Evolutionary conservation across 2,888 invertebrate species (phyloP).

Genomic region (Drosophila macrospina): DNA sequence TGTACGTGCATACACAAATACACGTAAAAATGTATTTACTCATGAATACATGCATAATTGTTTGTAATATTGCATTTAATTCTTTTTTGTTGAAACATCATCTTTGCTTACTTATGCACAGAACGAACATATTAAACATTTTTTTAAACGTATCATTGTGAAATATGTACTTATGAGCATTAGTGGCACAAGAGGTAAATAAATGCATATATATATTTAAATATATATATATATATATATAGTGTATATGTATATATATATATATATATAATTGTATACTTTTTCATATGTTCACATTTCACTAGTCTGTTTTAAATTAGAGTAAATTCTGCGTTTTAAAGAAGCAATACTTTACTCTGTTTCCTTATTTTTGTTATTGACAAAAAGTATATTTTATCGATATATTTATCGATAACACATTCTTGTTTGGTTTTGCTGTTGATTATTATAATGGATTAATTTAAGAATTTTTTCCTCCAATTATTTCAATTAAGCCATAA

Average conservation of each 20-base stretch:
- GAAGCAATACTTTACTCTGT: conserved; percentile 1
- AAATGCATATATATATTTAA: neutral
- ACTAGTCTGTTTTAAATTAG: neutral
- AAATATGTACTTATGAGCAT: neutral
- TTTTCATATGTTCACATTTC: neutral
- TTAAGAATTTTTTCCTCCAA: no score
- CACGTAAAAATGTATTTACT: neutral
- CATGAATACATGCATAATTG: neutral
- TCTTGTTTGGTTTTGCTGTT: neutral
- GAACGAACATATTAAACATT: neutral
- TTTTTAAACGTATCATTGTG: neutral
- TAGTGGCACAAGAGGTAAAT: neutral
- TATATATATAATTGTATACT: no score
- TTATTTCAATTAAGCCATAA: no score
- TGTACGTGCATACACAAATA: neutral
- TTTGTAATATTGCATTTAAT: neutral
- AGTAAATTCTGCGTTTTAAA: neutral
- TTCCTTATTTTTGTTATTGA: conserved; percentile 5
- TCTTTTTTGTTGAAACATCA: neutral
- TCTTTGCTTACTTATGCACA: neutral
- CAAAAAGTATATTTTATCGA: neutral
- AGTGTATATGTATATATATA: neutral
- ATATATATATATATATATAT: neutral
- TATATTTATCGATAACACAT: neutral
- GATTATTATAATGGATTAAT: no score